phyloP scores from a whole-genome alignment of 64 coral and sea anemone genomes.

The Astreopora myriophthalma region DNA sequence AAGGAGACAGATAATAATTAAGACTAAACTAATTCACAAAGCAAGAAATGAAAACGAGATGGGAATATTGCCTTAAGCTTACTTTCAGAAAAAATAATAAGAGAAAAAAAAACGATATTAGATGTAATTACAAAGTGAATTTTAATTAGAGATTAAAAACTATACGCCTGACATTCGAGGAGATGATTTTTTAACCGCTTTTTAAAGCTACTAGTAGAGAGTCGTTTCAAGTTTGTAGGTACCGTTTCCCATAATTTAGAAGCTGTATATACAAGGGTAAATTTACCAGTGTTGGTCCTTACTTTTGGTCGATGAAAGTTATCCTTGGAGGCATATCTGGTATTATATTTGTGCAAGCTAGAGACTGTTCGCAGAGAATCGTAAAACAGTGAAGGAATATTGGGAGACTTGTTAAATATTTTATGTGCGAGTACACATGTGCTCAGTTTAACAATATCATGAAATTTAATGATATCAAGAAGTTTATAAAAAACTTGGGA shows the following conservation, averaged over 20 bases:
- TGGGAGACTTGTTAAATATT: too few species aligned
- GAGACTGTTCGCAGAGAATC: neutral
- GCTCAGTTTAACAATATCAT: neutral
- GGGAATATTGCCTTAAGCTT: neutral
- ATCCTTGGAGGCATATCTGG: slow-evolving; percentile 32
- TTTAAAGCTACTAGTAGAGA: slow-evolving; percentile 6
- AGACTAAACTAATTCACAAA: neutral
- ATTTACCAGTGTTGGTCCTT: slow-evolving; percentile 54
- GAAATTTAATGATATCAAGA: slow-evolving; percentile 10
- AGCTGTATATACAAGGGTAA: slow-evolving; percentile 32
- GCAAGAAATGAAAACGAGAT: neutral
- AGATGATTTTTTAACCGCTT: slow-evolving; percentile 13
- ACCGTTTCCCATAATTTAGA: slow-evolving; percentile 53
- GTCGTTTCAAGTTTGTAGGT: neutral
- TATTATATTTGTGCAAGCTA: slow-evolving; percentile 17
- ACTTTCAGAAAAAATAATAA: neutral
- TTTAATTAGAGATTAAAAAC: neutral
- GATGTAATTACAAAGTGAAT: slow-evolving; percentile 10
- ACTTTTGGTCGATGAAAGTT: slow-evolving; percentile 51
- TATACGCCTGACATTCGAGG: neutral
- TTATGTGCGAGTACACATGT: too few species aligned
- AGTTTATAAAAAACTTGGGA: slow-evolving; percentile 8
- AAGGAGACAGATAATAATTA: neutral
- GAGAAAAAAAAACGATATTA: neutral
- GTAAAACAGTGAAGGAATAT: slow-evolving; percentile 26